These are phyloP conservation scores for Lordiphosa clarofinis DNA, from an alignment of 1,140 invertebrate species.

Conservation along the genomic window DNA sequence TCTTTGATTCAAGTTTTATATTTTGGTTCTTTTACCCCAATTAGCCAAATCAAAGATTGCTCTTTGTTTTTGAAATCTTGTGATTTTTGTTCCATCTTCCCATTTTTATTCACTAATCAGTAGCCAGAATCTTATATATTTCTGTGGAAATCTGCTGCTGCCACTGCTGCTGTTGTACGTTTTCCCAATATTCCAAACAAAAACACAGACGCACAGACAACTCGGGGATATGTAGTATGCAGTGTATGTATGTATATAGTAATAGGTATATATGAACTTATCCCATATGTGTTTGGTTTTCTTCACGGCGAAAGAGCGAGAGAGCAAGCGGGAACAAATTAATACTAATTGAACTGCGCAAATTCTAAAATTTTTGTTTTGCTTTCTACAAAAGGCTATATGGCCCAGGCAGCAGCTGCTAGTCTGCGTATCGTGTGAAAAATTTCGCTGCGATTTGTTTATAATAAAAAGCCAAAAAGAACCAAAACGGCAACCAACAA, in stretches of 20 bases:
- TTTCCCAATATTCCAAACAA: slow-evolving; percentile 13
- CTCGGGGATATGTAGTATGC: not conserved
- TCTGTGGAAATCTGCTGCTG: slow-evolving; percentile 4
- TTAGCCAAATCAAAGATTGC: slow-evolving; percentile 5
- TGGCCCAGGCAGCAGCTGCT: slow-evolving; percentile 3
- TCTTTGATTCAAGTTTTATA: too few species aligned
- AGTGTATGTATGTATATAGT: not conserved
- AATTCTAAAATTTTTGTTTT: slow-evolving; percentile 12
- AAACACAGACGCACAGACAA: slow-evolving; percentile 1
- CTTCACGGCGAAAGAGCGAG: not conserved
- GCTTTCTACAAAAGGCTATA: slow-evolving; percentile 13
- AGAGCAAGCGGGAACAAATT: not conserved
- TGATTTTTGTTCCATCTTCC: not conserved
- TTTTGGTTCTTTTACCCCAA: too few species aligned
- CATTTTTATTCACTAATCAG: slow-evolving; percentile 12
- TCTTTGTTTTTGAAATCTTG: slow-evolving; percentile 3
- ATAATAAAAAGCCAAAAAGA: too few species aligned
- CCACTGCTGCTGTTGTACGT: slow-evolving; percentile 1
- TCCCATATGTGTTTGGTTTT: not conserved
- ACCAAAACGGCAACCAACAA: not conserved
- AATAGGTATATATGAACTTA: not conserved
- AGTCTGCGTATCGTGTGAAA: too few species aligned
- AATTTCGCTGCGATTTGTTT: too few species aligned
- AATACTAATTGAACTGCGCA: slow-evolving; percentile 17
- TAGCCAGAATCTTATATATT: slow-evolving; percentile 9